phyloP scores from a whole-genome alignment of 2,113 vertebrate species.

The Oreochromis spilurus region DNA sequence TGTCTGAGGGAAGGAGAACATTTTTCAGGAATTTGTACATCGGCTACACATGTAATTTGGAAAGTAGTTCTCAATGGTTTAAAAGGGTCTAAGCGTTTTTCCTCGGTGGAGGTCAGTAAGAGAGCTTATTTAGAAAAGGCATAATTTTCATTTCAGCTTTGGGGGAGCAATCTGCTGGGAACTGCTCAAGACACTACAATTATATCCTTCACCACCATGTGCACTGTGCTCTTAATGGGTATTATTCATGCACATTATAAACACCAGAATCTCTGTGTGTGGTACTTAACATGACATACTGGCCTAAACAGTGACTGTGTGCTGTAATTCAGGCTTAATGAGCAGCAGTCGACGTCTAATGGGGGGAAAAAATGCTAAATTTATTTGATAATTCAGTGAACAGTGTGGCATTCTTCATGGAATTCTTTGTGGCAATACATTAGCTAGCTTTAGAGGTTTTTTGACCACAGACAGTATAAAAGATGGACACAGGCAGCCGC shows the following conservation, averaged over 20 bases:
- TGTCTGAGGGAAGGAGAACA: neutral
- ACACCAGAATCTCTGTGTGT: neutral
- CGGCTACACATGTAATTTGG: neutral
- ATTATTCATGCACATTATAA: conserved; percentile 22
- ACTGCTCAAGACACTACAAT: conserved; percentile 11
- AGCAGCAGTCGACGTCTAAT: neutral
- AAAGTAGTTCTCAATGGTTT: neutral
- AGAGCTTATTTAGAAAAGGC: conserved; percentile 37
- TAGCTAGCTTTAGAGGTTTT: neutral
- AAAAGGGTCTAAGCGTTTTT: conserved; percentile 5
- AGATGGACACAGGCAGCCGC: neutral
- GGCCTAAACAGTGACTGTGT: neutral
- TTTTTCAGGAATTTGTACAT: neutral
- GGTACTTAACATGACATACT: conserved; percentile 9
- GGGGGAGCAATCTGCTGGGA: conserved; percentile 12
- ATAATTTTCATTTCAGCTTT: conserved; percentile 32
- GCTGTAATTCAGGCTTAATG: neutral
- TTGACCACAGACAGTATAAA: neutral
- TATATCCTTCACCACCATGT: conserved; percentile 7
- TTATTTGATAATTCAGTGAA: neutral
- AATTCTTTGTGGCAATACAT: neutral
- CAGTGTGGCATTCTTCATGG: neutral
- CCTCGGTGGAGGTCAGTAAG: conserved; percentile 11
- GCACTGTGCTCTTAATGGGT: conserved; percentile 14
- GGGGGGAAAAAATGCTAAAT: neutral